Evolutionary conservation across 2,113 vertebrate genomes (phyloP), one percentile per base, ranked within the genome.

Genomic region (Sander lucioperca): DNA sequence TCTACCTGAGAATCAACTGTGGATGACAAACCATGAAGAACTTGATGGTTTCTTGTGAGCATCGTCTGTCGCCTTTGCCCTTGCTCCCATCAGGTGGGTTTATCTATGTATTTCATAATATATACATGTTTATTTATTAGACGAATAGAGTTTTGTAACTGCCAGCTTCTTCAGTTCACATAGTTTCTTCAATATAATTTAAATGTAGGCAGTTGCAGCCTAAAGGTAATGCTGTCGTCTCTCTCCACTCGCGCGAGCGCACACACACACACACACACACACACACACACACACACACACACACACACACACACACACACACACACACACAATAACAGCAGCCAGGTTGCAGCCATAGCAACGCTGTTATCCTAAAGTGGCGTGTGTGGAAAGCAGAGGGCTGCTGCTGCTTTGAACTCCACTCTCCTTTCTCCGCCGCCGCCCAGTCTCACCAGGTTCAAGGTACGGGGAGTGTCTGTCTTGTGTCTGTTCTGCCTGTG

Each of bases 311-410:
- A n/a, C 39, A 57, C 16, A 33, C 53, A 66, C 33, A 56, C 66
- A 33, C 43, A n/a, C 25, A 73, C 62, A 48, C 62, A 78, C 73
- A 58, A 74, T 45, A 82, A 83, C 74, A 86, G 75, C 69, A 70
- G 72, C 76, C 87, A 83, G 81, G 86, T 89, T 87, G 91, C 83
- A 89, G 74, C 92, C 90, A 93, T 92, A 78, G 91, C 86, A 92
- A 88, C 92, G 4, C 72, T n/a, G 73, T 74, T 48, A 69, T 80
- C 74, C 83, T 69, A 50, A 77, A 83, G 75, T 78, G 85, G 71
- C 87, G 82, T 70, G 85, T 57, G 87, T 56, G 77, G 82, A 83
- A 79, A 84, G 61, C 73, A 70, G 66, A 72, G 66, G 65, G 48
- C 64, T 77, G 80, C 4, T 72, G 82, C 78, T 78, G 78, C 77